Percentiles rank a stretch among this genome's conserved stretches.
Evolutionary conservation across 2,113 vertebrate species (phyloP).

Genomic region (Hyaena hyaena): DNA sequence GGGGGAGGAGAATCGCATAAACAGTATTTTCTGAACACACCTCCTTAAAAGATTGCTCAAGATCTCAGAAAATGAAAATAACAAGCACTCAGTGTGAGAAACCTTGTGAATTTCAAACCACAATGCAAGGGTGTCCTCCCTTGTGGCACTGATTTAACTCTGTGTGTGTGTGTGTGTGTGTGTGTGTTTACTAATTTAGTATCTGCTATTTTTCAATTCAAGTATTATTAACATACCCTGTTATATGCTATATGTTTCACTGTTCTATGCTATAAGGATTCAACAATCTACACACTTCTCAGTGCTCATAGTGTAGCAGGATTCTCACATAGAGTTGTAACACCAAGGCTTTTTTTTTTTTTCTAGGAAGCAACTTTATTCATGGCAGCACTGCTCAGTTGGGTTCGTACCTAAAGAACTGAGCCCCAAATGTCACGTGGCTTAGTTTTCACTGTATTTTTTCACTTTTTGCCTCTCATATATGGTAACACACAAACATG

Average conservation of each 20-base stretch:
- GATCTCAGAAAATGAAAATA: slow-evolving; percentile 61
- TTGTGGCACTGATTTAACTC: slow-evolving; percentile 42
- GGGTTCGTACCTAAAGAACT: no score
- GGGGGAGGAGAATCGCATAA: not conserved
- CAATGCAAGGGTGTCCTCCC: slow-evolving; percentile 51
- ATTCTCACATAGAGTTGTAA: no score
- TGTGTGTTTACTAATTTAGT: not conserved
- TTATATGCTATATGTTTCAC: not conserved
- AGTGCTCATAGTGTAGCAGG: not conserved
- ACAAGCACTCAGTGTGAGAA: slow-evolving; percentile 55
- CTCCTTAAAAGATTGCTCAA: slow-evolving; percentile 54
- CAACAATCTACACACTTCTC: not conserved
- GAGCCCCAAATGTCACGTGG: no score
- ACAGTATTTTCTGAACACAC: slow-evolving; percentile 15
- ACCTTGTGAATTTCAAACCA: slow-evolving; percentile 59
- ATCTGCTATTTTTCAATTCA: slow-evolving; percentile 18
- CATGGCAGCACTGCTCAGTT: no score
- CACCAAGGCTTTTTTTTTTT: no score
- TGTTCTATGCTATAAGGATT: not conserved
- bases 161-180: not conserved
- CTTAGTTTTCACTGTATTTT: no score
- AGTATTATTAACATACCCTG: not conserved
- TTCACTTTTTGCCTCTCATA: no score
- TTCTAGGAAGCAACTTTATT: no score
- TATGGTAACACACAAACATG: no score